Evolutionary conservation across 2,113 vertebrate genomes (phyloP).

Genomic region (Nibea coibor): DNA sequence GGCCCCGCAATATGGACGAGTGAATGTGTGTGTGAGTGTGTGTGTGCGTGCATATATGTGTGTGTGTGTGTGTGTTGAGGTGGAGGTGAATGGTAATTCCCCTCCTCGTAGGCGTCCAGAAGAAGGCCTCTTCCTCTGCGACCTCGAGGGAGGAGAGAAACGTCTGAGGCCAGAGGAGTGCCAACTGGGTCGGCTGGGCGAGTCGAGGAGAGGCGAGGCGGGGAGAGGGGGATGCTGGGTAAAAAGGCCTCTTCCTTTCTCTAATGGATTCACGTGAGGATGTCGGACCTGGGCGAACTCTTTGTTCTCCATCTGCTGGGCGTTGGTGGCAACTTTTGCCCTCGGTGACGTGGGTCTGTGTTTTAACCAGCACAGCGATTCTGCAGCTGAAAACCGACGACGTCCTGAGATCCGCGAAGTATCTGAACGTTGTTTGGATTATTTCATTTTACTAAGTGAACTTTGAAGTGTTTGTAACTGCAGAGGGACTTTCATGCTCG

Average conservation of each 20-base stretch:
- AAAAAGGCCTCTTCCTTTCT: constrained; percentile 65
- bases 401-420: background rate
- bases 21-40: constrained; percentile 42
- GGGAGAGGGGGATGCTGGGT: constrained; percentile 44
- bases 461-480: no score
- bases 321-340: constrained; percentile 24
- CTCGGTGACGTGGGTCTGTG: constrained; percentile 2
- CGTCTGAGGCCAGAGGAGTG: constrained; percentile 48
- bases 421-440: no score
- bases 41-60: constrained; percentile 18
- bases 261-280: constrained; percentile 69
- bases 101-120: constrained; percentile 11
- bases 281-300: constrained; percentile 23
- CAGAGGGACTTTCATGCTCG: no score
- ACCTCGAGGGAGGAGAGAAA: constrained; percentile 57
- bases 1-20: constrained; percentile 60
- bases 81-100: constrained; percentile 55
- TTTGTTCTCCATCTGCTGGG: constrained; percentile 67
- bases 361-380: background rate
- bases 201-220: background rate
- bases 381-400: background rate
- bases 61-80: constrained; percentile 15
- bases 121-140: constrained; percentile 67
- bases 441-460: no score
- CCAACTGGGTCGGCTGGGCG: constrained; percentile 73